Percentiles rank a stretch among this genome's conserved stretches.
Evolutionary conservation across 2,113 vertebrate species (phyloP).

Genomic region (Brachypteracias leptosomus): DNA sequence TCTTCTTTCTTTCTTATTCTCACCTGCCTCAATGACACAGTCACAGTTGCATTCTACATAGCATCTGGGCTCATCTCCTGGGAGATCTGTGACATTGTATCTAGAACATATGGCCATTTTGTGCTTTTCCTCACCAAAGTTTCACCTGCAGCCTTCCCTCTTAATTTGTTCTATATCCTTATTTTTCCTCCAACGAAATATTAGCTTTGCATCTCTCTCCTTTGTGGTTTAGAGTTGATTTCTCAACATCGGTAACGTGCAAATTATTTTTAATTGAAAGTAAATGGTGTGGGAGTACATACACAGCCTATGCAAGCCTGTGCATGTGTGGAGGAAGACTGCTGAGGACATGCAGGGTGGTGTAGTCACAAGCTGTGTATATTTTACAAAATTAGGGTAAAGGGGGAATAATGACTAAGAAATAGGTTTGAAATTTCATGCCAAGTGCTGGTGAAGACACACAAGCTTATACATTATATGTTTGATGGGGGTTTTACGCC

Average conservation of each 20-base stretch:
- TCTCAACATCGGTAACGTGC: neutral
- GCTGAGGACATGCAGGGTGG: neutral
- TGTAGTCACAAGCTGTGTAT: neutral
- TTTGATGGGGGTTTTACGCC: neutral
- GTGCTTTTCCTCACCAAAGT: neutral
- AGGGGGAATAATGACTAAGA: neutral
- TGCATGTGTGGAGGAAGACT: neutral
- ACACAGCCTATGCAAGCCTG: neutral
- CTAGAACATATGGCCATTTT: neutral
- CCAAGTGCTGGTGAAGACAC: neutral
- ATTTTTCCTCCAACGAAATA: neutral
- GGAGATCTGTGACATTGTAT: neutral
- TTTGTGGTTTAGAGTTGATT: neutral
- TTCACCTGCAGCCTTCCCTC: neutral
- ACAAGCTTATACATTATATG: neutral
- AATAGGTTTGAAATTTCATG: neutral
- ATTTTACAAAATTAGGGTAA: neutral
- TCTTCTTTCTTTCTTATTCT: neutral
- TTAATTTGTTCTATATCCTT: neutral
- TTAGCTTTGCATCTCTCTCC: neutral
- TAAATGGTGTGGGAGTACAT: neutral
- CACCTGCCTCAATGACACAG: neutral
- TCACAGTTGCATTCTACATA: neutral
- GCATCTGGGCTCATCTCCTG: constrained; percentile 5
- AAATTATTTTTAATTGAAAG: neutral